Evolutionary conservation across 2,113 vertebrate species (phyloP), one percentile per base, ranked within the genome.

Genomic region (Numenius arquata): DNA sequence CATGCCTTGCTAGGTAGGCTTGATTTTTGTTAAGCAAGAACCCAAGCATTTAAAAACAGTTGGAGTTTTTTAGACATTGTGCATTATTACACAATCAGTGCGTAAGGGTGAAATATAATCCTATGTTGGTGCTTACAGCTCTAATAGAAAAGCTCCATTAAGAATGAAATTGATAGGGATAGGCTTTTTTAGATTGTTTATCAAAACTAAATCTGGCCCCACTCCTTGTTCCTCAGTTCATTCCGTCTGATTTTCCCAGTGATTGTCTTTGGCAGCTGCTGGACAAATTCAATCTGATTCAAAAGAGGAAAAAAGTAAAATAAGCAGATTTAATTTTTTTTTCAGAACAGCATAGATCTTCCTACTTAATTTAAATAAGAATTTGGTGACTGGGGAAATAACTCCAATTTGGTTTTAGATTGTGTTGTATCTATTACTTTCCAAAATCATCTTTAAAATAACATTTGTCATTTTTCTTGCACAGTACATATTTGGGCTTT

Each of bases 211-310:
- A 34, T 38, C 55, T 45, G 40, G 66, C 94, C 95, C 98, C 97
- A 98, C 87, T 98, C 98, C 53, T 91, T 97, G 61, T 97, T 98
- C 91, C 97, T 96, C 63, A 98, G 78, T 89, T 98, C 76, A 6
- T 97, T 96, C 93, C 96, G 89, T 95, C 95, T 96, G 79, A 98
- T 98, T 98, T 98, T 98, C 40, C 98, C 98, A 65, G 97, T 95
- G 71, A 97, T 86, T 3, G 97, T 98, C 96, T 98, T 98, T 25
- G 98, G 98, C 61, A 99, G 97, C 81, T 98, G 91, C 71, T 98
- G 84, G 83, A 98, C 98, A 97, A 98, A 98, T 93, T 98, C 98
- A 95, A 98, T 97, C 98, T 98, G 91, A 72, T 74, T 58, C 22
- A 86, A 86, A 53, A 91, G 48, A 84, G 48, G 19, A 22, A 74